These are phyloP conservation scores for Sphenodon punctatus DNA, from an alignment of 2,797 vertebrate species.

Conservation along the genomic window DNA sequence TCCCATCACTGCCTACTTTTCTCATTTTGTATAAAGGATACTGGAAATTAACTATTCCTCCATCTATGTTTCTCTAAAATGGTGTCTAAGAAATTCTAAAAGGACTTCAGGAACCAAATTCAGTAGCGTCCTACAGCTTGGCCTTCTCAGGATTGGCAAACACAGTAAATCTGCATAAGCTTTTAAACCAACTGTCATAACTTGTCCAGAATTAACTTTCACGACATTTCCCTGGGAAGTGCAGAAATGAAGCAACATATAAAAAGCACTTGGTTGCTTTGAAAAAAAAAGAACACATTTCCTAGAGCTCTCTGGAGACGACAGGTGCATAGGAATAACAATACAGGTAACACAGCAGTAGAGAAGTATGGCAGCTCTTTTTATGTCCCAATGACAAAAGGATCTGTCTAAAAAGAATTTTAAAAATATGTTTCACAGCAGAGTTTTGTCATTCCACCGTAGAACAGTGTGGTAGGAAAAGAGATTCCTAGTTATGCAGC, in stretches of 20 bases:
- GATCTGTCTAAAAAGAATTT: conserved; percentile 5
- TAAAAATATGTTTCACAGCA: neutral
- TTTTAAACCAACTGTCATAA: conserved; percentile 34
- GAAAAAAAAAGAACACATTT: conserved; percentile 16
- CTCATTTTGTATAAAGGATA: neutral
- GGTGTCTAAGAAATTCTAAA: conserved; percentile 50
- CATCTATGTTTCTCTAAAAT: conserved; percentile 38
- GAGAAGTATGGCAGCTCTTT: conserved; percentile 38
- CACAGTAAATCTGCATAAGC: conserved; percentile 33
- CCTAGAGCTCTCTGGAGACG: conserved; percentile 3
- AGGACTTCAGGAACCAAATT: conserved; percentile 43
- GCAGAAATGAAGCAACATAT: conserved; percentile 27
- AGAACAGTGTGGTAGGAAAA: accelerated
- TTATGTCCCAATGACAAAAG: conserved; percentile 39
- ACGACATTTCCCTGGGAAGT: conserved; percentile 16
- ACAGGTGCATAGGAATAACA: conserved; percentile 7
- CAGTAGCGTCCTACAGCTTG: conserved; percentile 58
- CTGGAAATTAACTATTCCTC: conserved; percentile 36
- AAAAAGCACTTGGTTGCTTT: conserved; percentile 28
- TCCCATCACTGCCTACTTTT: neutral
- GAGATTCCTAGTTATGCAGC: neutral
- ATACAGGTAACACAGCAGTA: neutral
- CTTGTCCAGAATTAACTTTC: conserved; percentile 19
- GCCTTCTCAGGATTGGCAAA: conserved; percentile 47
- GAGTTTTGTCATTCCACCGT: accelerated